Conservation (phyloP, 2,888 invertebrate genomes). For the Ceriagrion tenellum region DNA sequence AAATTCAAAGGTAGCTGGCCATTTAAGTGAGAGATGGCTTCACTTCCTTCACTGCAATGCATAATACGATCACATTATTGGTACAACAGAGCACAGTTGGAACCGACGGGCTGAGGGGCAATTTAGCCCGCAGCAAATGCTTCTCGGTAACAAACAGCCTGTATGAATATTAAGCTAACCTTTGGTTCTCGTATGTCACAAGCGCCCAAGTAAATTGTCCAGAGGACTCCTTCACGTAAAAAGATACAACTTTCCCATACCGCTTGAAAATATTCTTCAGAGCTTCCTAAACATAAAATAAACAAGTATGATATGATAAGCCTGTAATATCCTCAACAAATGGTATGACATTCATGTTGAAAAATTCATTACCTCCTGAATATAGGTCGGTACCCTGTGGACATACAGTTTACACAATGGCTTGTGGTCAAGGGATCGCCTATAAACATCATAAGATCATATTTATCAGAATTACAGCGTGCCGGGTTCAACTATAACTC, state of each 20-base stretch:
- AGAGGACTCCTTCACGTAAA: background rate
- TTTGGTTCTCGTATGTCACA: background rate
- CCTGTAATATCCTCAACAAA: background rate
- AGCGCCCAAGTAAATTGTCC: background rate
- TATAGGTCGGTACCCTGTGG: background rate
- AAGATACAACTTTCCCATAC: background rate
- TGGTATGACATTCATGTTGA: background rate
- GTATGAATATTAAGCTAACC: background rate
- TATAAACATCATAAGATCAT: background rate
- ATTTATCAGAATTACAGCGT: background rate
- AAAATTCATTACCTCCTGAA: background rate
- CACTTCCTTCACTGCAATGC: background rate
- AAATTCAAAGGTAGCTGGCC: background rate
- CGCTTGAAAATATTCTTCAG: background rate
- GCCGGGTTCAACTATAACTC: no score
- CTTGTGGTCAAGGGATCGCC: background rate
- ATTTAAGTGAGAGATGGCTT: background rate
- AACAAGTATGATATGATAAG: background rate
- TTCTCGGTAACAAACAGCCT: no score
- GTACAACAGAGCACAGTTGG: no score
- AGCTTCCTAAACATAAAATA: background rate
- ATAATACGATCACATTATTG: background rate
- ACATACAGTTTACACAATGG: background rate
- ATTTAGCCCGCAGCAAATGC: no score
- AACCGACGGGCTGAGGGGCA: no score